Evolutionary conservation across 2,797 vertebrate genomes (phyloP), one percentile per base, ranked within the genome.

Genomic region (Lithobates pipiens): DNA sequence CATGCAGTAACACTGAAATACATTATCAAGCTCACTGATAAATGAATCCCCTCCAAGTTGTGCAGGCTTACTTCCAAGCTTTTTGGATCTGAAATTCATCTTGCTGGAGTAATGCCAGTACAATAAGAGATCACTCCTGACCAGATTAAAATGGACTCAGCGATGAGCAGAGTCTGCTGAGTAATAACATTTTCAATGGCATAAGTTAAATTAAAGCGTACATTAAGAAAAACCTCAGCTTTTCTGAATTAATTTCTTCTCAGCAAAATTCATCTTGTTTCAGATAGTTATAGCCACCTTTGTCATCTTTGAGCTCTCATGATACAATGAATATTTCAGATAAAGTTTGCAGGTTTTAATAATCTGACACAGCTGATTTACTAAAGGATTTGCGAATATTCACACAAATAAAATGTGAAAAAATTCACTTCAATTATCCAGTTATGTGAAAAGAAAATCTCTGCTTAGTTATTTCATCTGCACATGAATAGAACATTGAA

Each of bases 141-240:
- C 65, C 42, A 79, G 77, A 69, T 79, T 69, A 68, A 69, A 79
- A 79, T 69, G 18, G 36, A 79, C 5, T 69, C 44, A 29, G 42
- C 29, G 27, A 79, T 32, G 42, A 44, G 6, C 68, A 79, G 36
- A 50, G 42, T 50, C 65, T 79, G 5, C 65, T 69, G 25, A 29
- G 67, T 79, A 79, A 79, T 79, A 70, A 46, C 46, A 42, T 69
- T 69, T 69, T 46, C 39, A 79, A 68, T 65, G 23, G 21, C 50
- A 54, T 54, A 23, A 16, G 32, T 80, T 80, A 68, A 78, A 39
- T 65, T 78, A 68, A 61, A 68, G 61, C 16, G 27, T 46, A 54
- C 65, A 80, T 80, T 70, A 69, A 42, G 25, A 25, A 34, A 77
- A 77, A 54, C 61, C 16, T 67, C 36, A 27, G 13, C 61, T 32